Evolutionary conservation across 2,113 vertebrate genomes (phyloP), one percentile per base, ranked within the genome.

Genomic region (Anhinga anhinga): DNA sequence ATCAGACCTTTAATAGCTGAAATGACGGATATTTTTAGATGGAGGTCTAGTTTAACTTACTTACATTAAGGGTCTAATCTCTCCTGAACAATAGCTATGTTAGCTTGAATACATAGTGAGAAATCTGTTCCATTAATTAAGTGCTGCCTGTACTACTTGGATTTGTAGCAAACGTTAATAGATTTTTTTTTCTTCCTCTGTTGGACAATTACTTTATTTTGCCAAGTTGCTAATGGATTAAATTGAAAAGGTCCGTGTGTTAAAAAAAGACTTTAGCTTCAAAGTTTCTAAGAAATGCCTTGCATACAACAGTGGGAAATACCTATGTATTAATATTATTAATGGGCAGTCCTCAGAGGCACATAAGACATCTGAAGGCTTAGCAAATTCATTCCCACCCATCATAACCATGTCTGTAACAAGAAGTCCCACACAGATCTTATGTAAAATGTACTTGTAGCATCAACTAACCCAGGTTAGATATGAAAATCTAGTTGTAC

Each of bases 21-120:
- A 98, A 94, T 96, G 97, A 98, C 16, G n/a, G 97, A 93, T 97
- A 97, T 97, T 97, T 96, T 96, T 95, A 97, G 96, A 97, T 95
- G 93, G 95, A 95, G 93, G 96, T 96, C 97, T 97, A 82, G 90
- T 96, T 97, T 94, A 95, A 98, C 97, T 97, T 95, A 89, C 96
- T 91, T 94, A 95, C 72, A 93, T 96, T 95, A 94, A 66, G 76
- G 77, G 97, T 94, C 97, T 95, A 96, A 98, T 97, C 96, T 97
- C 96, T 92, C 58, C 80, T 91, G 96, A 97, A 96, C 96, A 96
- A 97, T 91, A 85, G 94, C 95, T 96, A 77, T 62, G 93, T 91
- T 88, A 92, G 91, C 96, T 95, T 96, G 86, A 95, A 97, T 97
- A 97, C 96, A 97, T 77, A 86, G 95, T 66, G 67, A 93, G 95